Base-by-base conservation (phyloP, 2,888 invertebrate genomes). In the Branchinecta sandiegonensis region DNA sequence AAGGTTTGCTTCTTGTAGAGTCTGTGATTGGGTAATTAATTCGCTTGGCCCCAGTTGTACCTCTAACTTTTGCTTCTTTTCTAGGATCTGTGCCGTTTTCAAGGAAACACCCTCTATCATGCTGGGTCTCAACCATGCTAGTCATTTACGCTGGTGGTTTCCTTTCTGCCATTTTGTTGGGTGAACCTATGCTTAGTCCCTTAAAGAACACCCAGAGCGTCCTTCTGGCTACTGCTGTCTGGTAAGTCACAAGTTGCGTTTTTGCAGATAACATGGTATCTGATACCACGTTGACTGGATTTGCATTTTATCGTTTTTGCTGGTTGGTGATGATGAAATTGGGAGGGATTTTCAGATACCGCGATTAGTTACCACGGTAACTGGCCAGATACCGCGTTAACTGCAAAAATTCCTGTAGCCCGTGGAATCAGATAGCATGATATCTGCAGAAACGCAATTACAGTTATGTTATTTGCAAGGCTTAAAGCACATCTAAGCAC, bases 41-140 rank as follows among this genome's bases (percentile, higher is more conserved):
- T 37, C 6, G 37, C 6, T 37, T 37, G 2, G 37, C 37, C 37
- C 37, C 37, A 37, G 37, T 37, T 6, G 37, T 37, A 37, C 37
- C 37, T 5, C 37, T 37, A 37, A 4, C 6, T 37, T 37, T 37
- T 37, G 70, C 47, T 70, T 70, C 70, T 71, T 71, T 76, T 80
- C 46, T 79, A 88, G 90, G 90, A 71, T 89, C 91, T 12, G 88
- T 90, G 76, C 82, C 87, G 69, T 99, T 99, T 79, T 94, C 95
- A 65, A 83, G 99, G 71, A 95, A 95, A 79, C 97, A 99, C 79
- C 97, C 99, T 0, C 80, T 99, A 73, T 88, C 96, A 72, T 96
- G 95, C 79, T 99, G 96, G 96, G 81, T 99, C 71, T 94, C 96
- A 65, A 94, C 92, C 70, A 96, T 99, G 94, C 81, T 99, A 76